Base-by-base conservation (phyloP, 64 coral and sea anemone species). In the Actinia equina region DNA sequence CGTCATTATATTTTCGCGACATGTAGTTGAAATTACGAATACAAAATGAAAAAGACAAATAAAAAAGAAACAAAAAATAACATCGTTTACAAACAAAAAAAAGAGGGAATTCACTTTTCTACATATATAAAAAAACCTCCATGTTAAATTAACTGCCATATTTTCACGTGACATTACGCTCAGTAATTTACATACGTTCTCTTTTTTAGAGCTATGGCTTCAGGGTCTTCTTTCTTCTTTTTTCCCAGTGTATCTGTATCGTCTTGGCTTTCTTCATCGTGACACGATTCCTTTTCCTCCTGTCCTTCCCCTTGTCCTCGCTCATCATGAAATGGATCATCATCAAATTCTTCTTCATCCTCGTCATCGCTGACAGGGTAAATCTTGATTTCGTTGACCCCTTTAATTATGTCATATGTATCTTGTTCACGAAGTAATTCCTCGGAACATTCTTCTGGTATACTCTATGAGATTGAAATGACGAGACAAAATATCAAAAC, bases 121-220 rank as follows among this genome's bases (percentile, higher is more conserved):
- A 37, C 30, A 37, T 37, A 37, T 37, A 37, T 37, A 37, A 37
- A 37, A 37, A 37, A 37, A 37, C 30, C 30, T 37, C 1, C 30
- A 37, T 37, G 30, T 37, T 37, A 37, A 37, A 37, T 37, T 37
- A 37, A 37, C 30, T 37, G 30, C 0, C 22, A 69, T 8, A 3
- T 3, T 16, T 14, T 13, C 20, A 10, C 41, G 69, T 41, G 12
- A 74, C 26, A 30, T 49, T 16, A 89, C 54, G 71, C n/a, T 1
- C 23, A 19, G 7, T 18, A 17, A 64, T n/a, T 23, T 27, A 94
- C 97, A 89, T 86, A 99, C 97, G 91, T 99, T 87, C 97, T 91
- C 60, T 99, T 99, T 49, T 95, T 99, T 22, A 99, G 93, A 7
- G 97, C 97, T 20, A 99, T 85, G 1, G 97, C 97, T 57, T 99